Base-by-base conservation (phyloP, 2,888 invertebrate species). In the Protonemura montana region DNA sequence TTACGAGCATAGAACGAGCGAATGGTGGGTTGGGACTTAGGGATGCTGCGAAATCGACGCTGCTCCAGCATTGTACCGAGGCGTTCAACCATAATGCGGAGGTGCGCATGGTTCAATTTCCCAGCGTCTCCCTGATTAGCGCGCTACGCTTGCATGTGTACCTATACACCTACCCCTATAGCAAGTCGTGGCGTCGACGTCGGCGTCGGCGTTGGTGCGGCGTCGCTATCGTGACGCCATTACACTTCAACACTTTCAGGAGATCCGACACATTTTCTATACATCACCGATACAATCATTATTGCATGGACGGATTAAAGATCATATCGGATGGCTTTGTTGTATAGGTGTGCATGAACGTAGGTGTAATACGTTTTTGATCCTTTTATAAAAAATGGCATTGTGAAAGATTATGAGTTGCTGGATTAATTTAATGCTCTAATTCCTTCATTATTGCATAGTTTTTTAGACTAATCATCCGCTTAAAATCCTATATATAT, bases 31-130 rank as follows among this genome's bases (percentile, higher is more conserved):
- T 28, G 77, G 76, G 77, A 25, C 7, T 10, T 16, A n/a, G 82
- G 85, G 76, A 76, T 29, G 76, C 42, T 25, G 85, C 77, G 59
- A 59, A 59, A 59, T 59, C 59, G 59, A 59, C 59, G 59, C 59
- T 21, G 59, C 59, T 59, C 59, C 59, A 21, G 59, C 87, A 76
- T 87, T 87, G 85, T 87, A 78, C 78, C 77, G 86, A 87, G 87
- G 87, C 87, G 87, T 87, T 82, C 87, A 85, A 87, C 85, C 85
- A 81, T 87, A 84, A 86, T 82, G 87, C 35, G 0, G 86, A 86
- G 86, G 87, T 86, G 87, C 87, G 87, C 85, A 76, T 30, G 85
- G 82, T 86, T 81, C 84, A 80, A 42, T 28, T 59, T 29, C 85
- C 85, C 59, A 81, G 85, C 86, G 30, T 85, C 82, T 86, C 76